Evolutionary conservation across 1,140 invertebrate genomes (phyloP), one percentile per base, ranked within the genome.

Genomic region (Acyrthosiphon pisum): DNA sequence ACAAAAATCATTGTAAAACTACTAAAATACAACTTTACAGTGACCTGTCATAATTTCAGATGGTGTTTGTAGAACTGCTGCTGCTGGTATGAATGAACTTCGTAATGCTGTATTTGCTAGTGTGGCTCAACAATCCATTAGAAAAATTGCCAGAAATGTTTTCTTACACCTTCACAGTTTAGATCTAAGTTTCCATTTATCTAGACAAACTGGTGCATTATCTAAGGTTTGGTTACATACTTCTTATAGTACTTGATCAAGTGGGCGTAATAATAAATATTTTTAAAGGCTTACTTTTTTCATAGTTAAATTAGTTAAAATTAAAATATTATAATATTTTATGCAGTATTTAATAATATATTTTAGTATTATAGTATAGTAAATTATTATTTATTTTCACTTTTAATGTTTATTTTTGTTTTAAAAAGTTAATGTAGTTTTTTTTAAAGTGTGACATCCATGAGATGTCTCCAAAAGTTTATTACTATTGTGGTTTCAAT

Each of bases 91-190:
- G 95, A 99, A 99, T 95, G 99, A 99, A 96, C 95, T 99, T 23
- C 96, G 99, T 91, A 99, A 99, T 96, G 99, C 99, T 20, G 98
- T 99, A 41, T 99, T 99, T 96, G 99, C 99, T 9, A 98, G 97
- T 95, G 99, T 99, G n/a, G 99, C 99, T 0, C 99, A 99, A 95
- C 97, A 98, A 95, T 99, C 99, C 18, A 99, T 99, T 94, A 95
- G 99, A 90, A 97, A 97, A 95, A 98, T 99, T 94, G 98, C 99
- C 0, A 97, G 96, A 95, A 99, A 99, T 95, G 98, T 99, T 22
- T 99, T 99, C 95, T 95, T 98, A n/a, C 99, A 99, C 96, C 96
- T 99, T 48, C 99, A 99, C 95, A 98, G 97, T 95, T 96, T 99
- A 93, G 99, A 99, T 96, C 96, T 99, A 56, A 96, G 96, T 93